phyloP scores from a whole-genome alignment of 2,888 invertebrate species.

The Blastobasis adustella region DNA sequence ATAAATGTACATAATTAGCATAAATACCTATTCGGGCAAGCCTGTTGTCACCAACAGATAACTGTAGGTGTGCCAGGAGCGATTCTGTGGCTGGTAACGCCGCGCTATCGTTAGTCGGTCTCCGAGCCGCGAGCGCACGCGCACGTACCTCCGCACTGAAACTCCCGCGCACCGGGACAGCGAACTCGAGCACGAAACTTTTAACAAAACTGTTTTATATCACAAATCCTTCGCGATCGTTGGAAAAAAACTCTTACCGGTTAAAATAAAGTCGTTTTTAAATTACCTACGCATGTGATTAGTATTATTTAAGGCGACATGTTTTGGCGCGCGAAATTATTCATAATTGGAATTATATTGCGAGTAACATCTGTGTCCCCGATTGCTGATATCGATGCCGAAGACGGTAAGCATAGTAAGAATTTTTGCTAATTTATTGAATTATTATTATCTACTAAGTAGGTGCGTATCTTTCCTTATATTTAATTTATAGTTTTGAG shows the following conservation, averaged over 20 bases:
- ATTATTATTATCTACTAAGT: too few relatives aligned
- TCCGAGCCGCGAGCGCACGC: conserved; percentile 6
- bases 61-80: too few relatives aligned
- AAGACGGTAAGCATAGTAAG: conserved; percentile 54
- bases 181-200: neutral
- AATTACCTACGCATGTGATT: conserved; percentile 15
- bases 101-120: conserved; percentile 21
- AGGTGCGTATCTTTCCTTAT: too few relatives aligned
- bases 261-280: neutral
- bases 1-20: too few relatives aligned
- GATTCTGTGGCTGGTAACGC: too few relatives aligned
- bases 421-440: neutral
- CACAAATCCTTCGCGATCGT: neutral
- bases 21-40: too few relatives aligned
- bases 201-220: neutral
- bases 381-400: conserved; percentile 51
- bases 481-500: too few relatives aligned
- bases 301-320: conserved; percentile 22
- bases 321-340: conserved; percentile 37
- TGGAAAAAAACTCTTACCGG: neutral
- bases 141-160: conserved; percentile 1
- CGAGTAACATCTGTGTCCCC: conserved; percentile 52
- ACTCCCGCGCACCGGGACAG: conserved; percentile 10
- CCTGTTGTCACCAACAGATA: too few relatives aligned
- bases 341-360: conserved; percentile 52